Conservation (phyloP, 1,140 invertebrate species). For the Vanessa tameamea region DNA sequence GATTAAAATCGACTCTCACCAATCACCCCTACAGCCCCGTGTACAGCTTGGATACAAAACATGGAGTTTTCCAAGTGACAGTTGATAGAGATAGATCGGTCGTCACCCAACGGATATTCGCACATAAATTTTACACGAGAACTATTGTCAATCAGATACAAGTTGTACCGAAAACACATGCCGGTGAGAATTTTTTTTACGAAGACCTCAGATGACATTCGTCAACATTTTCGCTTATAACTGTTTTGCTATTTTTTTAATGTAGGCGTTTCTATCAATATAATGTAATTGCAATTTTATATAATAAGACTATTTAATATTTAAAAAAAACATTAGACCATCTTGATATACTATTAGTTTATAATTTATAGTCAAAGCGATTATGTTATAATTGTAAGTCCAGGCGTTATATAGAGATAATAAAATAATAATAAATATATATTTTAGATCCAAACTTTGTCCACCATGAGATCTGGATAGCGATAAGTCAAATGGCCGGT, state of each 20-base stretch:
- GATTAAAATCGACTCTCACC: conserved; percentile 74
- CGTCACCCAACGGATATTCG: conserved; percentile 79
- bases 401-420: too few species aligned
- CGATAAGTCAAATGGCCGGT: conserved; percentile 69
- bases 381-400: too few species aligned
- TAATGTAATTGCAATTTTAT: conserved; percentile 28
- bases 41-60: conserved; percentile 72
- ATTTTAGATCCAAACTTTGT: conserved; percentile 69
- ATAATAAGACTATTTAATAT: conserved; percentile 17
- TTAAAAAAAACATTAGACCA: too few species aligned
- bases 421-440: background rate
- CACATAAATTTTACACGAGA: conserved; percentile 81
- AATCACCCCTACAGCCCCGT: conserved; percentile 59
- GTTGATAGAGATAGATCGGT: conserved; percentile 75
- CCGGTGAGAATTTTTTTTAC: conserved; percentile 45
- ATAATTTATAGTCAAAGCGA: too few species aligned
- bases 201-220: background rate
- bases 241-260: background rate
- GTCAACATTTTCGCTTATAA: background rate
- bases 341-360: too few species aligned
- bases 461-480: conserved; percentile 73
- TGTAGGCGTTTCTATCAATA: background rate
- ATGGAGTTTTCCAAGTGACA: conserved; percentile 71
- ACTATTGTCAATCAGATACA: conserved; percentile 81
- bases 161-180: conserved; percentile 65